Evolutionary conservation across 2,888 invertebrate genomes (phyloP).

Genomic region (Vanessa cardui): DNA sequence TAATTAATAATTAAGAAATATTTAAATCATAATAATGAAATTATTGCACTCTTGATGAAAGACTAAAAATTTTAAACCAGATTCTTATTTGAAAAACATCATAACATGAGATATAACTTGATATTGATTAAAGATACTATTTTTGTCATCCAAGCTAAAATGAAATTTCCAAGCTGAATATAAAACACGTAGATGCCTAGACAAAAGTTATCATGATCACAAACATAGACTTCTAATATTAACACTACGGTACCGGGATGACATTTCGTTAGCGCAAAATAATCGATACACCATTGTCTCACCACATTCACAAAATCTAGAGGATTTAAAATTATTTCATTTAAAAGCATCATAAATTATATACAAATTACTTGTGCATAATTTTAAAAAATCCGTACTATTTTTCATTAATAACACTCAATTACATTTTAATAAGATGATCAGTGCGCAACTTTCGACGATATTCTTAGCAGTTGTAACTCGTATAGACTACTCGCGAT

Average conservation of each 20-base stretch:
- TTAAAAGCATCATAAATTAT: slow-evolving; percentile 43
- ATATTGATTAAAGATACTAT: slow-evolving; percentile 61
- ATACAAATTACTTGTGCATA: background rate
- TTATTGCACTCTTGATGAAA: no score
- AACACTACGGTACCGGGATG: slow-evolving; percentile 80
- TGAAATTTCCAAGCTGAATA: slow-evolving; percentile 73
- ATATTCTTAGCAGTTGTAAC: slow-evolving; percentile 77
- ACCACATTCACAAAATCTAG: slow-evolving; percentile 75
- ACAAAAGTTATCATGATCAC: slow-evolving; percentile 78
- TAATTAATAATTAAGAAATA: no score
- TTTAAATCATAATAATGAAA: no score
- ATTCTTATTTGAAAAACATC: background rate
- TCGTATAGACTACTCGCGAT: slow-evolving; percentile 61
- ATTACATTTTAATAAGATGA: slow-evolving; percentile 66
- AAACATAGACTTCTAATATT: slow-evolving; percentile 82
- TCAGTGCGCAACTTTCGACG: slow-evolving; percentile 74
- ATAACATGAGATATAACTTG: background rate
- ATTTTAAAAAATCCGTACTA: slow-evolving; percentile 17
- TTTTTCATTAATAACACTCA: slow-evolving; percentile 58
- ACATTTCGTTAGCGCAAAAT: slow-evolving; percentile 82
- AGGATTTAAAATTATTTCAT: slow-evolving; percentile 50
- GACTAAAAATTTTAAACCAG: background rate
- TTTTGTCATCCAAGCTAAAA: slow-evolving; percentile 76
- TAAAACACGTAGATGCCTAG: slow-evolving; percentile 81
- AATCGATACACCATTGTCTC: slow-evolving; percentile 83